Base-by-base conservation (phyloP, 2,113 vertebrate species). In the Colistium nudipinnis region DNA sequence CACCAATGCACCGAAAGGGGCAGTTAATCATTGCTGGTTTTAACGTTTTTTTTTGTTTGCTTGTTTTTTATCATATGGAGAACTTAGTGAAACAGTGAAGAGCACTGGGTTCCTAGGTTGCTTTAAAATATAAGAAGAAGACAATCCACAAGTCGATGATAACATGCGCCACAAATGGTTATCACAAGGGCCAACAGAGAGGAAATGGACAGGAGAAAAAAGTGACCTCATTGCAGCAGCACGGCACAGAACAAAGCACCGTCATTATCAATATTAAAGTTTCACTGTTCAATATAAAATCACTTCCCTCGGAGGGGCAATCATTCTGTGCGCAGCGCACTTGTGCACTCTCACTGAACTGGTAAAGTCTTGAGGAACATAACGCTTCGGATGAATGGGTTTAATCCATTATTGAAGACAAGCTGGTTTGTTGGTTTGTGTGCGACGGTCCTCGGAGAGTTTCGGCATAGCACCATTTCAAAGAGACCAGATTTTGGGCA, bases 361-460 rank as follows among this genome's bases (percentile, higher is more conserved):
- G n/a, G 60, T 78, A 71, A 79, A 75, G 65, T 80, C 78, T 69
- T 74, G 71, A 79, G 78, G 79, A 81, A 72, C 74, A 76, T 75
- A 83, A 81, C 84, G 82, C 64, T 47, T 73, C 70, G 83, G 73
- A 85, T 88, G 85, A 90, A 88, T 75, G 66, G 69, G 30, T 83
- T 76, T 87, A 81, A 88, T 90, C 71, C 78, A 88, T 87, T 88
- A 90, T 89, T 89, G 82, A 89, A 81, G 76, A 70, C 73, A 43
- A 66, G 54, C 70, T 85, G 81, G 78, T 89, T 70, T 84, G 81
- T 79, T 79, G 80, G 73, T 84, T 80, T 89, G 62, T 80, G 67
- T 78, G 48, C 73, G 73, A 76, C 62, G 51, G 74, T 86, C 81
- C 84, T 83, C 38, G 28, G 84, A 89, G 83, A 85, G 54, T 83